phyloP scores from a whole-genome alignment of 1,140 invertebrate genomes.

The Coenobita brevimanus region DNA sequence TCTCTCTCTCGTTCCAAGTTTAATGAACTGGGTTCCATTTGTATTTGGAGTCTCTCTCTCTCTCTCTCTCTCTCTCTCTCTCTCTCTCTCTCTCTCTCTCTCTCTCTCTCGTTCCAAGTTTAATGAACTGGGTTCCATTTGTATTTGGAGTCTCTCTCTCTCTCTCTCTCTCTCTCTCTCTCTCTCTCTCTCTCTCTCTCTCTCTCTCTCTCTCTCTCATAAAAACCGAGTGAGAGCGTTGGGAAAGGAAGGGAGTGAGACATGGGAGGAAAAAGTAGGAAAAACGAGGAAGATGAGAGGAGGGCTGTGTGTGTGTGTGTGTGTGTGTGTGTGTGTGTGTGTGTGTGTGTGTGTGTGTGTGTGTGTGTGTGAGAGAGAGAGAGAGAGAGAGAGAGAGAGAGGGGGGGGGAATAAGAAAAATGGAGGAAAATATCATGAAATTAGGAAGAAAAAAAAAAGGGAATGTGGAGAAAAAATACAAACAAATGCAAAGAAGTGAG shows the following conservation, averaged over 20 bases:
- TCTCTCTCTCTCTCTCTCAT: slow-evolving; percentile 17
- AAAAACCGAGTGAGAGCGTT: neutral
- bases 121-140: no score
- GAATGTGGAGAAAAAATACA: no score
- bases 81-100: neutral
- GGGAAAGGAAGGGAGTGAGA: neutral
- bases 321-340: neutral
- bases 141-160: neutral
- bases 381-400: neutral
- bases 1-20: no score
- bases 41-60: neutral
- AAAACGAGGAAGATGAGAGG: neutral
- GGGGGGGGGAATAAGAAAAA: neutral
- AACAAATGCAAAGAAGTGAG: no score
- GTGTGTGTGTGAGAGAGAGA: neutral
- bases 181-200: slow-evolving; percentile 18
- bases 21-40: no score
- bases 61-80: neutral
- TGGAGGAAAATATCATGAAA: neutral
- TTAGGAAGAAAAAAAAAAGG: neutral
- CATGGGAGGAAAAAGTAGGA: neutral
- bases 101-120: no score
- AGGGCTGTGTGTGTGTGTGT: slow-evolving; percentile 8
- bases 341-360: neutral
- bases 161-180: slow-evolving; percentile 20